A percentile compares a stretch with the other conserved stretches of the same genome.
Conservation (phyloP, 2,888 invertebrate genomes). For the Morpho achilles region DNA sequence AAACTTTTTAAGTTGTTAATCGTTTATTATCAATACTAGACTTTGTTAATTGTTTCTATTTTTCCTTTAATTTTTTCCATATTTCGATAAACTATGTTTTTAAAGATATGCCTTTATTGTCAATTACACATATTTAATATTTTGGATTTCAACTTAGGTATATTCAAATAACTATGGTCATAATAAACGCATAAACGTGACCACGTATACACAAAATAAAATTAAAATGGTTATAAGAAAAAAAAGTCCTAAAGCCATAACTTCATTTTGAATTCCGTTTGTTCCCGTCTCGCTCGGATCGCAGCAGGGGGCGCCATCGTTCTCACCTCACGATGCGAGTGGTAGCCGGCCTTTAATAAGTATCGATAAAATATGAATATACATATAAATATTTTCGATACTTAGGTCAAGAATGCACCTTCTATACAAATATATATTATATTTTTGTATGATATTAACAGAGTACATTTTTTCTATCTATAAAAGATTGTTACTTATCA, state of each 20-base stretch:
- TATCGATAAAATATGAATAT: conserved; percentile 79
- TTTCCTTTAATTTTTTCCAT: too few species aligned
- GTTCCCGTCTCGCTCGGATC: conserved; percentile 69
- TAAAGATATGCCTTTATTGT: background rate
- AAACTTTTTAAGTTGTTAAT: too few species aligned
- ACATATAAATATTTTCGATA: conserved; percentile 75
- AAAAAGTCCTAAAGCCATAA: conserved; percentile 69
- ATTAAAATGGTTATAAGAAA: conserved; percentile 54
- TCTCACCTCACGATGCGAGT: conserved; percentile 78
- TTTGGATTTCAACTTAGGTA: conserved; percentile 9
- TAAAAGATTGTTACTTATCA: background rate
- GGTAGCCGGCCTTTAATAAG: conserved; percentile 78
- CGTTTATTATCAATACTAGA: too few species aligned
- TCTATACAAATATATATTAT: conserved; percentile 3
- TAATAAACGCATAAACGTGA: conserved; percentile 48
- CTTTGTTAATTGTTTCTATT: too few species aligned
- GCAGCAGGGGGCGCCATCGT: conserved; percentile 77
- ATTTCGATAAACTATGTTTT: too few species aligned
- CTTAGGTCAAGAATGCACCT: conserved; percentile 28
- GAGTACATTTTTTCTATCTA: background rate
- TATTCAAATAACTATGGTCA: conserved; percentile 18
- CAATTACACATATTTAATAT: background rate
- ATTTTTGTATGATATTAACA: conserved; percentile 7
- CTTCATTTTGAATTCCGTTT: conserved; percentile 75
- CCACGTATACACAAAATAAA: conserved; percentile 61